Base-by-base conservation (phyloP, 2,113 vertebrate species). In the Seriola quinqueradiata region DNA sequence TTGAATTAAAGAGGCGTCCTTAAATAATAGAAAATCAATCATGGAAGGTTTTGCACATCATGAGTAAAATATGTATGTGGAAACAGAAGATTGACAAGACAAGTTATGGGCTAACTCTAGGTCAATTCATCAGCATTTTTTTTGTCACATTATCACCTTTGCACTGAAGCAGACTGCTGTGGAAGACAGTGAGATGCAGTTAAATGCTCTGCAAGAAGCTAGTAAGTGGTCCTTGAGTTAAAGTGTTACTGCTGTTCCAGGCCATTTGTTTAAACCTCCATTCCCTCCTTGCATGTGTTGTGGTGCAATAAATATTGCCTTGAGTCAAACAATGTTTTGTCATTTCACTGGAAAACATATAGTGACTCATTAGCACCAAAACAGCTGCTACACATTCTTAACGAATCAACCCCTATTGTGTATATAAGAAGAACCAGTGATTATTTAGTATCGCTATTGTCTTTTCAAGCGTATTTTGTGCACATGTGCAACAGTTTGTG, bases 351-450 rank as follows among this genome's bases (percentile, higher is more conserved):
- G 14, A 23, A 21, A 25, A 32, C 58, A 58, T 23, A 71, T 19
- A 60, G 58, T 63, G 67, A 75, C 54, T 59, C 48, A 82, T 76
- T 69, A 82, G 40, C 28, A 42, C 21, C 46, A 32, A 81, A 66
- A 64, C 42, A 59, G 19, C 72, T 5, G 28, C 69, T 42, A 44
- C 74, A 59, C 28, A 42, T 61, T 77, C 38, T 32, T 0, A 73
- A 19, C 21, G 34, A 55, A 70, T 42, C 32, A 65, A 17, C 19
- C 40, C 8, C 58, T 69, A 48, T 70, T 83, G 40, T 42, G 8
- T 42, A 10, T 10, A 42, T 42, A 42, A 38, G 1, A 92, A 77
- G 23, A 86, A 87, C 75, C 65, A 8, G 42, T 77, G 70, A 90
- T 81, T 87, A 81, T 86, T 73, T 67, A 63, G 40, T 67, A 63